Conservation (phyloP, 92 coral and sea anemone species). For the Phymanthus crucifer region DNA sequence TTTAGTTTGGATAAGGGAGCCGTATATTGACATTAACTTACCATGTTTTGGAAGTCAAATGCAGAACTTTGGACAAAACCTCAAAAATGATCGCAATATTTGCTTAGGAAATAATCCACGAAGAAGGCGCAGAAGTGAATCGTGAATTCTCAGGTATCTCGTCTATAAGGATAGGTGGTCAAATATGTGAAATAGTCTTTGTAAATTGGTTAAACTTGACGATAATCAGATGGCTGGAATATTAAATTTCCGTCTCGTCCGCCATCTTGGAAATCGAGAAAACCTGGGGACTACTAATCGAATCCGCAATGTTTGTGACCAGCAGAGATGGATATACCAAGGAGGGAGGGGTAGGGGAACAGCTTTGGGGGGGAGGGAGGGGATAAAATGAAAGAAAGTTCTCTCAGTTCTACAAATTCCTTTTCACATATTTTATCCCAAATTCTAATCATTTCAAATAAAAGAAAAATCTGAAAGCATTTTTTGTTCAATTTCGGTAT, state of each 20-base stretch:
- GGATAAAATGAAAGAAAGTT: too few species aligned
- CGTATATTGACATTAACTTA: slow-evolving; percentile 2
- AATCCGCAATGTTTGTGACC: background rate
- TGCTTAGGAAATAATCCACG: background rate
- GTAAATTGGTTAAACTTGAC: slow-evolving; percentile 17
- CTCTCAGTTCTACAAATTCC: too few species aligned
- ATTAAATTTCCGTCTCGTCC: slow-evolving; percentile 31
- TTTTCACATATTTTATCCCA: too few species aligned
- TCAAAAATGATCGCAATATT: background rate
- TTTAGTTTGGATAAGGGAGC: background rate
- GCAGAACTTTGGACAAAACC: background rate
- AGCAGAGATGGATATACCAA: background rate
- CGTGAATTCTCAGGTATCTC: slow-evolving; percentile 6
- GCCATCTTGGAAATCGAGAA: slow-evolving; percentile 39
- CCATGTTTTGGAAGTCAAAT: slow-evolving; percentile 3
- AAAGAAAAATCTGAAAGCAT: too few species aligned
- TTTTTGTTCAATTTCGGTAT: too few species aligned
- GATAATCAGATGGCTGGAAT: slow-evolving; percentile 31
- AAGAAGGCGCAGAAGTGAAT: background rate
- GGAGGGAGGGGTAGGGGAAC: background rate
- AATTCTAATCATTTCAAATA: too few species aligned
- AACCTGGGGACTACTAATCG: background rate
- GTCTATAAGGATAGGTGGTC: slow-evolving; percentile 9
- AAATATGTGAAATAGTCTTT: slow-evolving; percentile 17
- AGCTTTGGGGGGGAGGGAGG: background rate